Evolutionary conservation across 2,797 vertebrate genomes (phyloP), one percentile per base, ranked within the genome.

Genomic region (Anguilla megastoma): DNA sequence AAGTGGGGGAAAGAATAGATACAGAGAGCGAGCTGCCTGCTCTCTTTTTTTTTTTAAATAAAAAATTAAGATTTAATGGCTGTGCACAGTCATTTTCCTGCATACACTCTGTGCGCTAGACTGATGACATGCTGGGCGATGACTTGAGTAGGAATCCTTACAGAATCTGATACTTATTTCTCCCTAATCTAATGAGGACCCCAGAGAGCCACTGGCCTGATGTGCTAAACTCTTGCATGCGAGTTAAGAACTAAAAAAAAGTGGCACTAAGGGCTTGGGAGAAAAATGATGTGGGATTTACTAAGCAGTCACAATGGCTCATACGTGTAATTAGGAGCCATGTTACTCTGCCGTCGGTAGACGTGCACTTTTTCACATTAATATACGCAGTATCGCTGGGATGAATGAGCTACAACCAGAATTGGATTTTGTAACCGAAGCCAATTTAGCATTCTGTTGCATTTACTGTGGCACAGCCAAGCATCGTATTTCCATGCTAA

Each of bases 131-230:
- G 6, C 45, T 82, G 79, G 79, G 79, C 24, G 24, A 50, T 48
- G 33, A 80, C 76, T 82, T 82, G 45, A 82, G 21, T 27, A 50
- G 18, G 79, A 82, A 82, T 50, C 21, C 79, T 48, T 6, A 7
- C 79, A 82, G 45, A n/a, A 48, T 48, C 27, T 50, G 60, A 74
- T 71, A 16, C 85, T 48, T 66, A 33, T 66, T 50, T 82, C 74
- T 83, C 79, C 50, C 54, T 69, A 76, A 54, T 86, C 88, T 88
- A 88, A 88, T 88, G 76, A 88, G 48, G 58, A 79, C 88, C 85
- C 85, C 76, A 83, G 88, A 86, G 74, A 86, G 58, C 52, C 69
- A 41, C 1, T 5, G 48, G 33, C 80, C 7, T 0, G 24, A 83
- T 84, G 10, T 6, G 7, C 41, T 80, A 80, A 80, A 80, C 33